Conservation (phyloP, 2,888 invertebrate genomes). For the Protonemura montana region DNA sequence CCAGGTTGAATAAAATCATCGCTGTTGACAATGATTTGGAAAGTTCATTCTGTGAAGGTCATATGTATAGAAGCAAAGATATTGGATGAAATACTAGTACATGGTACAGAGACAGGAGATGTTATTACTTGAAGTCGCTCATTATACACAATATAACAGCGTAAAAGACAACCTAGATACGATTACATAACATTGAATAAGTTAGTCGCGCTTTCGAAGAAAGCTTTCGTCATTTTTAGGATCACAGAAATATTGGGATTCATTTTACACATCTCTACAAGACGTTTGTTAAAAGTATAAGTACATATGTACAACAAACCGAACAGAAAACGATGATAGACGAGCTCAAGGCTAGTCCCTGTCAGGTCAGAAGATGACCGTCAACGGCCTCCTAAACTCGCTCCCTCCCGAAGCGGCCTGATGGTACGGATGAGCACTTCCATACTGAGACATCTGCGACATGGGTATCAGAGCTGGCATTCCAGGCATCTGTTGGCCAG, state of each 20-base stretch:
- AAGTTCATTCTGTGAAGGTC: background rate
- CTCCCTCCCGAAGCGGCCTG: constrained; percentile 56
- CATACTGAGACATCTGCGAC: constrained; percentile 69
- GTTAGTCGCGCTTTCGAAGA: background rate
- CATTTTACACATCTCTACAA: background rate
- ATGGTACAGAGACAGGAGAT: background rate
- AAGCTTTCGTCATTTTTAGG: background rate
- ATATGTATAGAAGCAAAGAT: background rate
- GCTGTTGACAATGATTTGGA: background rate
- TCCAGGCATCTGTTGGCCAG: constrained; percentile 49
- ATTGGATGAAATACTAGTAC: background rate
- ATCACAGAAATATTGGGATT: constrained; percentile 1
- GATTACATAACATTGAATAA: constrained; percentile 4
- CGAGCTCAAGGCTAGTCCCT: constrained; percentile 54
- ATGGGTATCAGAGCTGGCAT: constrained; percentile 49
- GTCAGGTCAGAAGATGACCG: constrained; percentile 85
- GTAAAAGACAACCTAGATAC: background rate
- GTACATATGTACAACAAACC: background rate
- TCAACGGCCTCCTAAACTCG: constrained; percentile 77
- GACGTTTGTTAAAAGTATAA: background rate
- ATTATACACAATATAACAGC: background rate
- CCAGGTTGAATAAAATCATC: background rate
- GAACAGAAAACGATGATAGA: background rate
- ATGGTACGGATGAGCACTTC: constrained; percentile 63
- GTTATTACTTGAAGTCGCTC: background rate